Evolutionary conservation across 2,888 invertebrate genomes (phyloP), one percentile per base, ranked within the genome.

Genomic region (Cremastinae sp.): DNA sequence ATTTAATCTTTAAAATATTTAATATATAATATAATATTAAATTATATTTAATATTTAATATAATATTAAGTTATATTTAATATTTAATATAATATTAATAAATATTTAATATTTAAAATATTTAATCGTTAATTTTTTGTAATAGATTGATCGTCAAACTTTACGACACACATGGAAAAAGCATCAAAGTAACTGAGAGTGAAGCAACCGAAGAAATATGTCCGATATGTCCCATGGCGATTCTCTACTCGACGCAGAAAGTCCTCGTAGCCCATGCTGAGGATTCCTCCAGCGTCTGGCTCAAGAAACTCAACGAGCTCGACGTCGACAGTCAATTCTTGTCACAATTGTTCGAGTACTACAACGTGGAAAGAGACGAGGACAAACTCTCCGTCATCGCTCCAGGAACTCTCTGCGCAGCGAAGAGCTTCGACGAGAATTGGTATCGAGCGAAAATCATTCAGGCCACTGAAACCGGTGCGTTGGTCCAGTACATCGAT

Each of bases 381-480:
- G 85, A 87, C 76, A 84, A 84, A 56, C 55, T 45, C 92, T 91
- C 47, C 91, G 92, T 78, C 86, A 45, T 20, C 2, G 0, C 4
- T 1, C 20, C 90, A 0, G 93, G 92, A 37, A 87, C 86, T 1
- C 75, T 94, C 0, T 95, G 94, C 84, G 95, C 92, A 0, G 94
- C 92, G 0, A 91, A 91, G 59, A 92, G 93, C 1, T 70, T 83
- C 0, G 95, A 95, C 85, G 92, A 91, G 1, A 94, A 94, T 86
- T 95, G 95, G 95, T 95, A 95, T 84, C 91, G 95, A 53, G 94
- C 92, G 1, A 91, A 91, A 75, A 91, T 95, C 16, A 41, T 91
- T 9, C 88, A 88, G 56, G 82, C 88, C 2, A 90, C 90, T 10
- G 91, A 92, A 0, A 75, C 37, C 12, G 90, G 89, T 14, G 91